Evolutionary conservation across 2,113 vertebrate genomes (phyloP).

Genomic region (Eublepharis macularius): DNA sequence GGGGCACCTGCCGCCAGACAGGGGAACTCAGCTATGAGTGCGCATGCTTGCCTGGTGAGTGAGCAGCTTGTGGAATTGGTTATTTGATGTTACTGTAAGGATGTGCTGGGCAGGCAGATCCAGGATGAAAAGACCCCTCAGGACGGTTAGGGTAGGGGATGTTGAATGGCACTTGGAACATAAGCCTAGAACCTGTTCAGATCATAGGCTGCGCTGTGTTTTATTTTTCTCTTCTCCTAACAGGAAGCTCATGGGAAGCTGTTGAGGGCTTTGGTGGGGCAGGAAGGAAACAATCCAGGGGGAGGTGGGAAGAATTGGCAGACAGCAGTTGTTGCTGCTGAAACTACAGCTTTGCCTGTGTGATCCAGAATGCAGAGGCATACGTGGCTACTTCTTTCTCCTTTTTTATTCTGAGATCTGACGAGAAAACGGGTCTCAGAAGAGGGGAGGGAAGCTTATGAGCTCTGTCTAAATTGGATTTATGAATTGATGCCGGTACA

Average conservation of each 20-base stretch:
- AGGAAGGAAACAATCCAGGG: slow-evolving; percentile 79
- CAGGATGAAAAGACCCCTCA: background rate
- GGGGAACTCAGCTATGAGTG: slow-evolving; percentile 87
- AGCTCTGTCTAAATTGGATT: background rate
- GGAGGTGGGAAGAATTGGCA: background rate
- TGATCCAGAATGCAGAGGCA: background rate
- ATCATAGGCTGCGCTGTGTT: background rate
- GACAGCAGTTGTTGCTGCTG: background rate
- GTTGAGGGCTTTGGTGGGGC: slow-evolving; percentile 47
- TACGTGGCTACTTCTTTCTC: background rate
- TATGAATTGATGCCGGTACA: background rate
- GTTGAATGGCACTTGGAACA: background rate
- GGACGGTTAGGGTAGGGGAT: background rate
- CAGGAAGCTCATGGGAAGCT: slow-evolving; percentile 36
- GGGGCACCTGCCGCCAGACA: slow-evolving; percentile 90
- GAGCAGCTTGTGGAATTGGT: background rate
- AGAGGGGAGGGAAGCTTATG: background rate
- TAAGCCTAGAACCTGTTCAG: background rate
- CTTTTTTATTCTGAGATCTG: background rate
- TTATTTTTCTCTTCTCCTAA: slow-evolving; percentile 30
- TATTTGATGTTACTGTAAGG: slow-evolving; percentile 10
- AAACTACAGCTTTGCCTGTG: background rate
- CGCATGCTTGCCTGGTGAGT: slow-evolving; percentile 88
- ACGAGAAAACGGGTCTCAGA: background rate
- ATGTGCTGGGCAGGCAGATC: background rate